These are phyloP conservation scores for Strongylocentrotus purpuratus DNA, from an alignment of 35 echinoderm and acorn worm genomes.

Conservation along the genomic window DNA sequence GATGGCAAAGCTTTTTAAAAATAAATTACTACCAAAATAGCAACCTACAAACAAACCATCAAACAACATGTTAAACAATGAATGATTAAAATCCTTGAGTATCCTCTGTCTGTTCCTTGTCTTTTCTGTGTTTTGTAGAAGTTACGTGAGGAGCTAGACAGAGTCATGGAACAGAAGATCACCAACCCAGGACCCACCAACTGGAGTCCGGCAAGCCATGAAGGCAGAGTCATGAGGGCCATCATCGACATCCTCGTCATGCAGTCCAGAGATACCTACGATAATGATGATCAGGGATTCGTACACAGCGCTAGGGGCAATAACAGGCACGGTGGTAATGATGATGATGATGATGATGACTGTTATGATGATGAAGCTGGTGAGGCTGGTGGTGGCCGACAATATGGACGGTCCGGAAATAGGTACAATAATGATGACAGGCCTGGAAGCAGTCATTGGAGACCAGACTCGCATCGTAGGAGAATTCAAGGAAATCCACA, in stretches of 20 bases:
- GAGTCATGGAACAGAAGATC: conserved; percentile 82
- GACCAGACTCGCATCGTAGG: neutral
- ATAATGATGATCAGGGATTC: neutral
- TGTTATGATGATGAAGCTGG: neutral
- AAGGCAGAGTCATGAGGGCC: conserved; percentile 88
- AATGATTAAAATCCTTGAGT: no score
- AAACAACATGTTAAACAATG: neutral
- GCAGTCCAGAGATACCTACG: conserved; percentile 40
- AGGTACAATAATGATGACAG: neutral
- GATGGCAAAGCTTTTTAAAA: no score
- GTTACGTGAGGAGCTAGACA: conserved; percentile 77
- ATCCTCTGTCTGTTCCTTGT: no score
- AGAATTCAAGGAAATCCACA: neutral
- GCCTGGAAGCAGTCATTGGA: conserved; percentile 9
- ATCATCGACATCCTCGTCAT: conserved; percentile 87
- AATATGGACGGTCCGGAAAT: neutral
- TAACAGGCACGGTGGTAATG: neutral
- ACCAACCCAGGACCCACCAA: conserved; percentile 81
- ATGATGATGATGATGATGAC: conserved; percentile 22
- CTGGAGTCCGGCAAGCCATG: conserved; percentile 65
- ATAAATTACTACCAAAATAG: no score
- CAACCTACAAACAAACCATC: neutral
- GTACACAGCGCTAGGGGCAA: neutral
- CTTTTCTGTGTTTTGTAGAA: conserved; percentile 46
- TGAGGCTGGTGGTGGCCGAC: neutral